Evolutionary conservation across 2,113 vertebrate genomes (phyloP), one percentile per base, ranked within the genome.

Genomic region (Butorides virescens): DNA sequence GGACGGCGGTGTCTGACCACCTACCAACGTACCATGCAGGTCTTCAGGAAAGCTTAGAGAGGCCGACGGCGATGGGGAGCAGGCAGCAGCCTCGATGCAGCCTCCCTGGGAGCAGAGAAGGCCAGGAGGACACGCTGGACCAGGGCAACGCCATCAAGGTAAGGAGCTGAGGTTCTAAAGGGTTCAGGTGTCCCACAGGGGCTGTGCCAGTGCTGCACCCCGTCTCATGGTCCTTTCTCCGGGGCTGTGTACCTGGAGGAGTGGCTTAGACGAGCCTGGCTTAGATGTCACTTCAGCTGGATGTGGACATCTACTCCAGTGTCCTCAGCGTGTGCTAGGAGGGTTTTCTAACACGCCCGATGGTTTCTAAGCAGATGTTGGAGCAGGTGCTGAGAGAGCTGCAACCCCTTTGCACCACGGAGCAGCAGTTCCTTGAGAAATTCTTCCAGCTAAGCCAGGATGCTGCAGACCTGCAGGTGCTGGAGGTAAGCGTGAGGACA

Each of bases 361-460:
- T 44, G 73, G 17, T 93, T 88, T 62, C 77, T 39, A 7, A 76
- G 73, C 89, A 97, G 96, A 25, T 97, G 16, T 7, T 96, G 89
- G 76, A 97, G 88, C 91, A 93, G 67, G 91, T 97, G 46, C 72
- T 98, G 87, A 46, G 49, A 3, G 87, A 94, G 76, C 67, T 98
- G 50, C 89, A 81, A 42, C 80, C 91, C 26, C 75, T 97, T 9
- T 97, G 96, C 70, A 53, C 63, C 1, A 7, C 9, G 0, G 97
- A 97, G 78, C 96, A 97, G 81, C 56, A 68, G 26, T 97, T 98
- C 90, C 47, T 97, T 20, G 70, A 88, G 63, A 80, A 86, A 20
- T 96, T 98, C 93, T 97, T 97, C 88, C 90, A 73, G 15, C 75
- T 96, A 21, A 59, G 30, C 30, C 66, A 12, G 0, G 53, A 36